Evolutionary conservation across 1,140 invertebrate genomes (phyloP).

Genomic region (Neodiprion fabricii): DNA sequence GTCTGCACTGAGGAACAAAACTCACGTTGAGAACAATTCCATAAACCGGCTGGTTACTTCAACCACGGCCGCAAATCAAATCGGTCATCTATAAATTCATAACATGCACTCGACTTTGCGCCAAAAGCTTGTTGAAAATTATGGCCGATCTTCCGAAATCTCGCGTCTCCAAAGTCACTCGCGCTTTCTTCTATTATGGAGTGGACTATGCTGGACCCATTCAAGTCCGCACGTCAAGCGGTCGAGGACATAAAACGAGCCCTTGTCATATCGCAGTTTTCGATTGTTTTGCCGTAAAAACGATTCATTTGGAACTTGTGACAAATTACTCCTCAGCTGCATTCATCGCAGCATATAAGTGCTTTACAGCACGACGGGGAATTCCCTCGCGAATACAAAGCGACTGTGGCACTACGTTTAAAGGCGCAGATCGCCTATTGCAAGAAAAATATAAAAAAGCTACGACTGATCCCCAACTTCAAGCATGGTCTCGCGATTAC

Average conservation of each 20-base stretch:
- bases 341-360: conserved; percentile 41
- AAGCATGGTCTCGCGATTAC: too few species aligned
- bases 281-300: conserved; percentile 35
- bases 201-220: conserved; percentile 48
- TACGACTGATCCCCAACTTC: too few species aligned
- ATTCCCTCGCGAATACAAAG: conserved; percentile 1
- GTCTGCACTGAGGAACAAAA: conserved; percentile 29
- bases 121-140: conserved; percentile 30
- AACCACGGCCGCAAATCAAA: conserved; percentile 23
- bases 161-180: conserved; percentile 26
- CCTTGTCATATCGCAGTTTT: conserved; percentile 36
- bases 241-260: conserved; percentile 17
- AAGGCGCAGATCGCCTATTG: too few species aligned
- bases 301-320: conserved; percentile 38
- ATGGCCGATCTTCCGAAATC: conserved; percentile 49
- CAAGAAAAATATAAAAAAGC: too few species aligned
- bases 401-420: too few species aligned
- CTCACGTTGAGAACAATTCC: conserved; percentile 22
- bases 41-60: conserved; percentile 10
- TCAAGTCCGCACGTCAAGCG: conserved; percentile 10
- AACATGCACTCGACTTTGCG: conserved; percentile 36
- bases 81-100: conserved; percentile 40
- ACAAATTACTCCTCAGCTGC: conserved; percentile 36
- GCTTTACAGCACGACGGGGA: conserved; percentile 43
- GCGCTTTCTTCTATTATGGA: conserved; percentile 35